These are phyloP conservation scores for Otolemur crassicaudatus DNA, from an alignment of 2,797 vertebrate species.

Conservation along the genomic window DNA sequence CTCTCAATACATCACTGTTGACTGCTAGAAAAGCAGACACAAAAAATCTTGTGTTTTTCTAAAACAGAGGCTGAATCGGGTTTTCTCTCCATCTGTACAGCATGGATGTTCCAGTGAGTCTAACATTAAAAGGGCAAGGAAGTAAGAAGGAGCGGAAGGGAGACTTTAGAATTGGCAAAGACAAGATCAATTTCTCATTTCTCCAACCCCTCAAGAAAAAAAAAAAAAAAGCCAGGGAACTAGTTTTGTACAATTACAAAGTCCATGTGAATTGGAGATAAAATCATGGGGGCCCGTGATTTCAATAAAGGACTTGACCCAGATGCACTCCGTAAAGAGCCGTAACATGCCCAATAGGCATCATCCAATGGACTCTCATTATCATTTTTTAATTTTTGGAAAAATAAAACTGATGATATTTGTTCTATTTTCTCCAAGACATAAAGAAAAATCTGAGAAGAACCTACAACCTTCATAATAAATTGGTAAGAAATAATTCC, in stretches of 20 bases:
- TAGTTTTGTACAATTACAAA: neutral
- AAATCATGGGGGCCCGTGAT: neutral
- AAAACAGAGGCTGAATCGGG: neutral
- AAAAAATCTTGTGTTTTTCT: neutral
- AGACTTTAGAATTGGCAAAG: neutral
- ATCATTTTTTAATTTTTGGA: neutral
- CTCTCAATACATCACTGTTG: neutral
- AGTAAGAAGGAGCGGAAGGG: neutral
- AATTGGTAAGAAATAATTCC: neutral
- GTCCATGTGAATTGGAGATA: neutral
- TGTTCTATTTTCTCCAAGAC: neutral
- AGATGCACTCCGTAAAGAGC: neutral
- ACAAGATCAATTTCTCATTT: neutral
- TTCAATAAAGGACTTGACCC: neutral
- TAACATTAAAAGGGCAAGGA: neutral
- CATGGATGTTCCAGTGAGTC: neutral
- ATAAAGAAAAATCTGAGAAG: neutral
- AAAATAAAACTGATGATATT: neutral
- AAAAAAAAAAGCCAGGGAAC: too few species aligned
- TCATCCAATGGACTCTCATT: neutral
- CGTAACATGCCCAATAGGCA: neutral
- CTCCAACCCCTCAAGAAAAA: neutral
- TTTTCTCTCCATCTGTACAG: neutral
- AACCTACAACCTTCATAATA: neutral
- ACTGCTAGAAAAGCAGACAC: conserved; percentile 17